phyloP scores from a whole-genome alignment of 2,888 invertebrate species.

The Latrodectus hesperus region DNA sequence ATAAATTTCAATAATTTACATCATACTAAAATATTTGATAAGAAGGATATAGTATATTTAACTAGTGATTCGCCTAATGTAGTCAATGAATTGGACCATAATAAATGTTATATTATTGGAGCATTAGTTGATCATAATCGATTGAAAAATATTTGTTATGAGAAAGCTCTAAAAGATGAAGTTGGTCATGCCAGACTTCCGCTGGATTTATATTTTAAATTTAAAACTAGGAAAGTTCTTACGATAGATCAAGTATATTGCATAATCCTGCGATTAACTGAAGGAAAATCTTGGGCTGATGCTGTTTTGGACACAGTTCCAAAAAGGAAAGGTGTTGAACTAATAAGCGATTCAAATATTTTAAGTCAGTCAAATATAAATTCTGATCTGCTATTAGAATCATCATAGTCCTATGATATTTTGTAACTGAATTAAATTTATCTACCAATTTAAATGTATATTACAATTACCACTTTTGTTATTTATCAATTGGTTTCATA shows the following conservation, averaged over 20 bases:
- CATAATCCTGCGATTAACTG: slow-evolving; percentile 84
- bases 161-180: slow-evolving; percentile 85
- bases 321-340: slow-evolving; percentile 78
- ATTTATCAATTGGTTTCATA: no score
- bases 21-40: slow-evolving; percentile 83
- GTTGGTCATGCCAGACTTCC: slow-evolving; percentile 90
- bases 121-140: slow-evolving; percentile 98
- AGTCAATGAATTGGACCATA: slow-evolving; percentile 82
- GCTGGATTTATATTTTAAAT: slow-evolving; percentile 88
- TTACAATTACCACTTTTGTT: no score
- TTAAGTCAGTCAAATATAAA: no score
- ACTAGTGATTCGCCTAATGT: slow-evolving; percentile 95
- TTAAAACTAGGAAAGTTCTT: slow-evolving; percentile 94
- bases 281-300: slow-evolving; percentile 86
- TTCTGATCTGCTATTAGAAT: no score
- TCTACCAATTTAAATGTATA: no score
- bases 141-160: slow-evolving; percentile 86
- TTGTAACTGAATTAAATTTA: no score
- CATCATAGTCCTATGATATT: no score
- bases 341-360: not conserved
- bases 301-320: slow-evolving; percentile 86
- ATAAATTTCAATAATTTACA: slow-evolving; percentile 83
- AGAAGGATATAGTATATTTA: slow-evolving; percentile 89
- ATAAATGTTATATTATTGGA: slow-evolving; percentile 86
- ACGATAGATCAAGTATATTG: slow-evolving; percentile 97